phyloP scores from a whole-genome alignment of 2,113 vertebrate species.

The Gopherus flavomarginatus region DNA sequence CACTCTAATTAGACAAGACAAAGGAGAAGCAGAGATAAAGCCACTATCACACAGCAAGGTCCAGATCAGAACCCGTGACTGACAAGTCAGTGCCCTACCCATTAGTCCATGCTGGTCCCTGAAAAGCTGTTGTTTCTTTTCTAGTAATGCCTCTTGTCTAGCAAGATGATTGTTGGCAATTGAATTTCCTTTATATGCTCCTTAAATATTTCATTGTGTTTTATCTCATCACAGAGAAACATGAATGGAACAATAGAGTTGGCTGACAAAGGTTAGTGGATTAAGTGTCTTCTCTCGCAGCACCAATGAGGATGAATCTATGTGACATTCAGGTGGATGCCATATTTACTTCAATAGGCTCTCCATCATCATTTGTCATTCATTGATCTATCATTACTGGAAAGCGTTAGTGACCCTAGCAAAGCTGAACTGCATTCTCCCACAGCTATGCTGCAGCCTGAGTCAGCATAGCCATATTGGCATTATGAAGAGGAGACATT shows the following conservation, averaged over 20 bases:
- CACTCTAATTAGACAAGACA: background rate
- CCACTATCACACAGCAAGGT: fast-evolving
- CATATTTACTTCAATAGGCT: conserved; percentile 29
- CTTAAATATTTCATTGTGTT: background rate
- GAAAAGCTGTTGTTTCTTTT: background rate
- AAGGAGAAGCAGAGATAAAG: background rate
- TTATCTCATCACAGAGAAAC: background rate
- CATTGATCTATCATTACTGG: conserved; percentile 48
- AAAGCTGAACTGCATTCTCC: conserved; percentile 30
- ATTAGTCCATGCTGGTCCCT: background rate
- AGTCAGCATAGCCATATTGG: conserved; percentile 42
- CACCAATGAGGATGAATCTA: background rate
- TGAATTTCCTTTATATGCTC: background rate
- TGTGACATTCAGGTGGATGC: background rate
- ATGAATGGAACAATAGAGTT: fast-evolving
- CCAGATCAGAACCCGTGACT: background rate
- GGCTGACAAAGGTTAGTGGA: background rate
- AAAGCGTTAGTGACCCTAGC: conserved; percentile 30
- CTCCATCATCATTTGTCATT: conserved; percentile 41
- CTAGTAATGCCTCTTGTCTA: background rate
- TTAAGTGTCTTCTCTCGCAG: background rate
- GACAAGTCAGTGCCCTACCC: background rate
- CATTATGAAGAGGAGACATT: conserved; percentile 53
- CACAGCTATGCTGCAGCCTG: conserved; percentile 35
- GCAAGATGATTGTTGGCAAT: background rate